phyloP scores from a whole-genome alignment of 1,140 invertebrate genomes.

The Drosophila tani region DNA sequence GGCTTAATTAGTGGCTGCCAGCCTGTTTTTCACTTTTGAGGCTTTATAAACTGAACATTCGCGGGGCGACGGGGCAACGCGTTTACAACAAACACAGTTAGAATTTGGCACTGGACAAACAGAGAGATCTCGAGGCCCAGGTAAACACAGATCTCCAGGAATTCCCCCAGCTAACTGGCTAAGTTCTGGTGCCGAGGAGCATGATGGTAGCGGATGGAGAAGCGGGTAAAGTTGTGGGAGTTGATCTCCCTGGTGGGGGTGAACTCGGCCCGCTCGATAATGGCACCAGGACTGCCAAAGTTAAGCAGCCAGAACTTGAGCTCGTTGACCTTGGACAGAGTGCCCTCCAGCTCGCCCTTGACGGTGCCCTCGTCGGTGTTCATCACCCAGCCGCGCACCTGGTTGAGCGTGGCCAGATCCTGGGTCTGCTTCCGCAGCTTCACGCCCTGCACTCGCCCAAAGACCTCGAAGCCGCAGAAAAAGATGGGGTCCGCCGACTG shows the following conservation, averaged over 20 bases:
- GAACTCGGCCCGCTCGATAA: slow-evolving; percentile 87
- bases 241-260: slow-evolving; percentile 72
- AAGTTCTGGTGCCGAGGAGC: not conserved
- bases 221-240: slow-evolving; percentile 48
- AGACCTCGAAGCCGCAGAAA: slow-evolving; percentile 86
- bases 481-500: slow-evolving; percentile 49
- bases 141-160: not conserved
- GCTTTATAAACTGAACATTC: slow-evolving; percentile 50
- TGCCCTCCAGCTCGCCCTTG: slow-evolving; percentile 88
- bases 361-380: slow-evolving; percentile 89
- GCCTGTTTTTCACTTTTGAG: slow-evolving; percentile 41
- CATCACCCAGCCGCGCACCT: slow-evolving; percentile 89
- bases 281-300: slow-evolving; percentile 87
- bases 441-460: slow-evolving; percentile 87
- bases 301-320: slow-evolving; percentile 88
- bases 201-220: slow-evolving; percentile 53
- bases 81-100: slow-evolving; percentile 17
- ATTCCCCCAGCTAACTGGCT: not conserved
- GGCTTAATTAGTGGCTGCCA: slow-evolving; percentile 73
- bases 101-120: slow-evolving; percentile 13
- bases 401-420: slow-evolving; percentile 86
- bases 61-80: slow-evolving; percentile 1
- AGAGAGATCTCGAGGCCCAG: not conserved
- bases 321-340: slow-evolving; percentile 85
- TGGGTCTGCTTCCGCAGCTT: slow-evolving; percentile 87